Evolutionary conservation across 2,113 vertebrate genomes (phyloP).

Genomic region (Equus quagga): DNA sequence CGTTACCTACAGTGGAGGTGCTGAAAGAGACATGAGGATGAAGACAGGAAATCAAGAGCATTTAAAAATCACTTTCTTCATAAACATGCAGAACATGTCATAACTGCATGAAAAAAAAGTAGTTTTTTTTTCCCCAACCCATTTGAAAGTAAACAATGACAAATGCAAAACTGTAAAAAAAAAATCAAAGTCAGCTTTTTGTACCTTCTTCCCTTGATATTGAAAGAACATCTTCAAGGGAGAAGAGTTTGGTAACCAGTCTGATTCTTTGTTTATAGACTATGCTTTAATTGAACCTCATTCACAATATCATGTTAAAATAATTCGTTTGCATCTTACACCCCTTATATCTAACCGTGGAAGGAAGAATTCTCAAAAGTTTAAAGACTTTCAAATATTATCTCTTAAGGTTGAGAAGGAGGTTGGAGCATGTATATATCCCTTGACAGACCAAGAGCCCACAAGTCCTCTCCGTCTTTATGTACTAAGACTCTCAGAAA

Average conservation of each 20-base stretch:
- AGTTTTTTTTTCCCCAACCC: background rate
- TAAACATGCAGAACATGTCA: background rate
- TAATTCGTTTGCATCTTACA: background rate
- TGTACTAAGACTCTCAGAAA: background rate
- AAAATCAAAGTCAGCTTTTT: conserved; percentile 24
- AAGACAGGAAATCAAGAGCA: background rate
- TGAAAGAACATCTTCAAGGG: background rate
- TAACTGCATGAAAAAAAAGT: background rate
- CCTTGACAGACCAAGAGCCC: background rate
- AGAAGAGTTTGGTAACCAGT: conserved; percentile 8
- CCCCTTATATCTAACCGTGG: background rate
- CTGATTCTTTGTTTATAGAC: background rate
- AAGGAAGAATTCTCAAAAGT: conserved; percentile 32
- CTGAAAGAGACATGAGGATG: background rate
- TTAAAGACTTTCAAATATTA: conserved; percentile 36
- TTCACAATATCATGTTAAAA: conserved; percentile 20
- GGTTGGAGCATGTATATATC: background rate
- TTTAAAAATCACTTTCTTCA: conserved; percentile 13
- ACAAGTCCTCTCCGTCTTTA: background rate
- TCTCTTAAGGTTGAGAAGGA: background rate
- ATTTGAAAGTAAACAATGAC: conserved; percentile 25
- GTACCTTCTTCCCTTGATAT: background rate
- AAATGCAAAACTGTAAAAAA: background rate
- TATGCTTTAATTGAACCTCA: conserved; percentile 18
- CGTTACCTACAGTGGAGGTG: background rate